Percentiles rank a stretch among this genome's conserved stretches.
Evolutionary conservation across 2,888 invertebrate genomes (phyloP).

Genomic region (Phyto melanocephala): DNA sequence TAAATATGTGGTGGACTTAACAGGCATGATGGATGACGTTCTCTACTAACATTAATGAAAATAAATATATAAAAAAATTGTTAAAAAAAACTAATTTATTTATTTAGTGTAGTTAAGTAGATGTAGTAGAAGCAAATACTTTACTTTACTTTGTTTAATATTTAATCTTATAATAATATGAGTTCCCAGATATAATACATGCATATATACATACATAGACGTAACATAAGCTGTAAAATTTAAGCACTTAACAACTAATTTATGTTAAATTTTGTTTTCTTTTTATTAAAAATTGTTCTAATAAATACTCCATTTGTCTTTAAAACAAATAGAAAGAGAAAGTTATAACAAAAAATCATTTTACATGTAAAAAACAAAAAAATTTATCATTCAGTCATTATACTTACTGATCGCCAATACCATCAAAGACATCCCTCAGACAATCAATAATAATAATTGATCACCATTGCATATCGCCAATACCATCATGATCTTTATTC

Average conservation of each 20-base stretch:
- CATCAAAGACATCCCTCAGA: too few species aligned
- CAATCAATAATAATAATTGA: background rate
- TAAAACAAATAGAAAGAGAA: background rate
- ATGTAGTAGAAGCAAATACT: constrained; percentile 11
- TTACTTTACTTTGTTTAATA: constrained; percentile 24
- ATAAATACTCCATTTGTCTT: constrained; percentile 42
- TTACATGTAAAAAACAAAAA: too few species aligned
- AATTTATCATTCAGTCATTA: too few species aligned
- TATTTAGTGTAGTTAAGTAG: constrained; percentile 39
- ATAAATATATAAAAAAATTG: constrained; percentile 1
- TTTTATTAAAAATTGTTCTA: constrained; percentile 37
- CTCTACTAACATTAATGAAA: constrained; percentile 12
- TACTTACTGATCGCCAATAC: too few species aligned
- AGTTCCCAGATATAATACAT: constrained; percentile 56
- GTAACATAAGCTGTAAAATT: constrained; percentile 23
- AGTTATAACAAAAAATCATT: background rate
- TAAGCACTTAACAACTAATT: constrained; percentile 22
- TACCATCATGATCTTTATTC: constrained; percentile 8
- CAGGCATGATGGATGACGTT: constrained; percentile 36
- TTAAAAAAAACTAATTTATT: constrained; percentile 1
- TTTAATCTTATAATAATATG: constrained; percentile 40
- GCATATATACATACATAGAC: constrained; percentile 49
- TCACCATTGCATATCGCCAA: constrained; percentile 25
- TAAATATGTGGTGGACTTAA: constrained; percentile 36
- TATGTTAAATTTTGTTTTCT: background rate